Conservation (phyloP, 2,888 invertebrate genomes). For the Drosophila anomalata region DNA sequence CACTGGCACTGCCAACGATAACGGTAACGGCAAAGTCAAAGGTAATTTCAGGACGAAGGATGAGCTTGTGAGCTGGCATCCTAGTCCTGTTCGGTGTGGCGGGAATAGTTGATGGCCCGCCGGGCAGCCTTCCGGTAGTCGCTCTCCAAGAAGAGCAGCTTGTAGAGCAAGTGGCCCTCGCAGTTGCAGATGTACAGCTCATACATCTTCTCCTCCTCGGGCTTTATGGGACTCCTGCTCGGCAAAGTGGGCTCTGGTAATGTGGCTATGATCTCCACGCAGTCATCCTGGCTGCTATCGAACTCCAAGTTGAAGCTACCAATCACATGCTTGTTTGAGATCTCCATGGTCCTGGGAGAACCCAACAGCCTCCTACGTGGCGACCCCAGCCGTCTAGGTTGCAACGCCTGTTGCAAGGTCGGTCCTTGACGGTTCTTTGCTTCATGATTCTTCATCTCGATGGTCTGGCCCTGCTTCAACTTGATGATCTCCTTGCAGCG, state of each 20-base stretch:
- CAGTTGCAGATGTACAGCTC: background rate
- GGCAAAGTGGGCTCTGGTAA: background rate
- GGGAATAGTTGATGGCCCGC: background rate
- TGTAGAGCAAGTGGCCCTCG: background rate
- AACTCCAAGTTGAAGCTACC: background rate
- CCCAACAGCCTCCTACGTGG: background rate
- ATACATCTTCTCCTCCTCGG: background rate
- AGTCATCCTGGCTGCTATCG: background rate
- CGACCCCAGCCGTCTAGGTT: background rate
- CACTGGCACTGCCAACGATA: too few species aligned
- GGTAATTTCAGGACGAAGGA: background rate
- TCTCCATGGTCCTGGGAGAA: background rate
- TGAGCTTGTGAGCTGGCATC: background rate
- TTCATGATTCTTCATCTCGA: too few species aligned
- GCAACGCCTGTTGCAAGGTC: too few species aligned
- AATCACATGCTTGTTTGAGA: background rate
- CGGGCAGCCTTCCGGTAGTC: background rate
- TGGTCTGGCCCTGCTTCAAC: background rate
- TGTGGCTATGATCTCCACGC: background rate
- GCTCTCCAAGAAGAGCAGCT: background rate
- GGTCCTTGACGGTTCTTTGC: too few species aligned
- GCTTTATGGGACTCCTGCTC: background rate
- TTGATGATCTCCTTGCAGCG: background rate
- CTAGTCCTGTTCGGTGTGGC: background rate
- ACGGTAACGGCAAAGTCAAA: background rate